Conservation (phyloP, 1,140 invertebrate species). For the Drosophila azteca region DNA sequence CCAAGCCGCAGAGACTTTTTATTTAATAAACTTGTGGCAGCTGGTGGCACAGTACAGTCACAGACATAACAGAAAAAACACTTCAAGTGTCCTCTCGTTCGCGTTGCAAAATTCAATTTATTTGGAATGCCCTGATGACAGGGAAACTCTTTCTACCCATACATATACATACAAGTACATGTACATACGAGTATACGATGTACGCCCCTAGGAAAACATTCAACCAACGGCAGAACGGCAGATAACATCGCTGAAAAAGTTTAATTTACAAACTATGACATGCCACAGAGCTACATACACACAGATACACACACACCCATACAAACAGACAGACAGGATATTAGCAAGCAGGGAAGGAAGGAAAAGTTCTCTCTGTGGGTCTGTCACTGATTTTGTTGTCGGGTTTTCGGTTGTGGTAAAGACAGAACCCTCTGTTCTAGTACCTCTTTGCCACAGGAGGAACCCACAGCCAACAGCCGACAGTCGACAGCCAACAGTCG, state of each 20-base stretch:
- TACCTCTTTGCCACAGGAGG: neutral
- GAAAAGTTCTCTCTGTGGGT: slow-evolving; percentile 43
- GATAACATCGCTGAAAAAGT: slow-evolving; percentile 34
- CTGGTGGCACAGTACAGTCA: too few species aligned
- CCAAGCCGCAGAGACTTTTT: slow-evolving; percentile 5
- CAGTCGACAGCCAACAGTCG: slow-evolving; percentile 17
- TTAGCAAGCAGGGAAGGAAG: neutral
- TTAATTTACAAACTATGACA: slow-evolving; percentile 44
- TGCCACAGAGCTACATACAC: neutral
- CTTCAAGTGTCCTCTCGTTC: too few species aligned
- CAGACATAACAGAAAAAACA: too few species aligned
- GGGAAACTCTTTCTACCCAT: neutral
- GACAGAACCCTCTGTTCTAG: slow-evolving; percentile 2
- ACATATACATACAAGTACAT: neutral
- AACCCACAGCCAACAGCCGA: slow-evolving; percentile 13
- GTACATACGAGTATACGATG: neutral
- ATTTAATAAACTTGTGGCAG: slow-evolving; percentile 10
- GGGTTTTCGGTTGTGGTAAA: slow-evolving; percentile 6
- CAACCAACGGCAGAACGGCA: neutral
- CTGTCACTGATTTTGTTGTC: slow-evolving; percentile 51
- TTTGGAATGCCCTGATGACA: slow-evolving; percentile 24
- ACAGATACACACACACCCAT: slow-evolving; percentile 16
- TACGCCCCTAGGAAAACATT: neutral
- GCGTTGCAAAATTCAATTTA: slow-evolving; percentile 23
- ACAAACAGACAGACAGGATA: neutral